Conservation (phyloP, 1,140 invertebrate genomes). For the Potamilus streckersoni region DNA sequence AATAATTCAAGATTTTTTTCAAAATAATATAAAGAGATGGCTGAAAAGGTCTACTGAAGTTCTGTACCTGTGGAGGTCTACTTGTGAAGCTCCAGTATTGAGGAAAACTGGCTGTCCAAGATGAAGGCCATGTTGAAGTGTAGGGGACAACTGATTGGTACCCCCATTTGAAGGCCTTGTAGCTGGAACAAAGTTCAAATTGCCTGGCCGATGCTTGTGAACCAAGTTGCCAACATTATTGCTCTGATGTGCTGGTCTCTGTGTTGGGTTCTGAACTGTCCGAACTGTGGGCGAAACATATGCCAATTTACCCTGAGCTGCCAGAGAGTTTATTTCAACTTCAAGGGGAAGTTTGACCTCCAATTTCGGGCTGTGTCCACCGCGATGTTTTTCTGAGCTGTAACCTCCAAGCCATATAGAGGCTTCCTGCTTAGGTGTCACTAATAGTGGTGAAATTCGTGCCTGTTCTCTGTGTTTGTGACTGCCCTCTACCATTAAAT, state of each 20-base stretch:
- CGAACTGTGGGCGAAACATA: conserved; percentile 62
- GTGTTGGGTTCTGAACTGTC: conserved; percentile 35
- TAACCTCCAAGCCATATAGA: conserved; percentile 16
- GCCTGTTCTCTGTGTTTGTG: conserved; percentile 39
- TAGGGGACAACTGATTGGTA: conserved; percentile 59
- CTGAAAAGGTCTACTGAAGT: neutral
- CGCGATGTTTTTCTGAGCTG: conserved; percentile 22
- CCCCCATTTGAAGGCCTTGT: conserved; percentile 33
- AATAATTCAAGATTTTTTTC: neutral
- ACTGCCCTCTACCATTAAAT: too few species aligned
- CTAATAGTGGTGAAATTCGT: conserved; percentile 51
- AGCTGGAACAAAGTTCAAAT: conserved; percentile 36
- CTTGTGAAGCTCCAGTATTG: conserved; percentile 50
- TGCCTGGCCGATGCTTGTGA: conserved; percentile 29
- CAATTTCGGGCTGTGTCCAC: conserved; percentile 44
- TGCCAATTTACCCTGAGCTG: conserved; percentile 61
- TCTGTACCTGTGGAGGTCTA: conserved; percentile 58
- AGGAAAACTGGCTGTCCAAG: conserved; percentile 63
- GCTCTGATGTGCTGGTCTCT: conserved; percentile 23
- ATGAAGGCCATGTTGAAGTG: conserved; percentile 55
- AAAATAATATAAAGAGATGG: neutral
- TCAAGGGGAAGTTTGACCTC: conserved; percentile 50
- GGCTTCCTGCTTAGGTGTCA: conserved; percentile 50
- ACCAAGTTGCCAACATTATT: conserved; percentile 28
- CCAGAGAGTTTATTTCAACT: conserved; percentile 53